Evolutionary conservation across 2,888 invertebrate species (phyloP).

Genomic region (Cephalotes varians): DNA sequence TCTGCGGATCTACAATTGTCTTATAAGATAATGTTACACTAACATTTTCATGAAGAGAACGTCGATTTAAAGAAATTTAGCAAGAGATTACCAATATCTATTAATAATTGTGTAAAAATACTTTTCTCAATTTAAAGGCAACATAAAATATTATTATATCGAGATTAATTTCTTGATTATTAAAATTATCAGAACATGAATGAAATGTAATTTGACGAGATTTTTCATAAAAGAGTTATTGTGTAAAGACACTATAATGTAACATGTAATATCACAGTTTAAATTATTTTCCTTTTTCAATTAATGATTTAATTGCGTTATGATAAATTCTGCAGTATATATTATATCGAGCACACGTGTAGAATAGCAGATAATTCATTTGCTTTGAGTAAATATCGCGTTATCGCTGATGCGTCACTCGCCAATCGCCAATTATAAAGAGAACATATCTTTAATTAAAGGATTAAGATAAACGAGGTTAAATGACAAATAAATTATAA

Average conservation of each 20-base stretch:
- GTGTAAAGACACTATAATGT: background rate
- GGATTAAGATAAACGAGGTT: background rate
- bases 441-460: constrained; percentile 29
- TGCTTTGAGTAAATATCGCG: constrained; percentile 37
- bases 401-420: constrained; percentile 6
- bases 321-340: constrained; percentile 25
- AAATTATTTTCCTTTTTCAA: constrained; percentile 32
- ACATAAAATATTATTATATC: background rate
- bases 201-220: background rate
- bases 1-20: constrained; percentile 8
- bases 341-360: background rate
- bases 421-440: constrained; percentile 7
- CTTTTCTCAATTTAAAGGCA: background rate
- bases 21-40: background rate
- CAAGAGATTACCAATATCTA: background rate
- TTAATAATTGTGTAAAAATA: background rate
- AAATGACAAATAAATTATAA: constrained; percentile 17
- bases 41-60: background rate
- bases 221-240: background rate
- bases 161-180: constrained; percentile 1
- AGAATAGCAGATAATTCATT: constrained; percentile 12
- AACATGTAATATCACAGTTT: background rate
- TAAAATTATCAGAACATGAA: constrained; percentile 3
- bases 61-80: background rate
- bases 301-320: constrained; percentile 29